Percentiles rank a stretch among this genome's conserved stretches.
phyloP scores from a whole-genome alignment of 2,113 vertebrate genomes.

The Willisornis vidua region DNA sequence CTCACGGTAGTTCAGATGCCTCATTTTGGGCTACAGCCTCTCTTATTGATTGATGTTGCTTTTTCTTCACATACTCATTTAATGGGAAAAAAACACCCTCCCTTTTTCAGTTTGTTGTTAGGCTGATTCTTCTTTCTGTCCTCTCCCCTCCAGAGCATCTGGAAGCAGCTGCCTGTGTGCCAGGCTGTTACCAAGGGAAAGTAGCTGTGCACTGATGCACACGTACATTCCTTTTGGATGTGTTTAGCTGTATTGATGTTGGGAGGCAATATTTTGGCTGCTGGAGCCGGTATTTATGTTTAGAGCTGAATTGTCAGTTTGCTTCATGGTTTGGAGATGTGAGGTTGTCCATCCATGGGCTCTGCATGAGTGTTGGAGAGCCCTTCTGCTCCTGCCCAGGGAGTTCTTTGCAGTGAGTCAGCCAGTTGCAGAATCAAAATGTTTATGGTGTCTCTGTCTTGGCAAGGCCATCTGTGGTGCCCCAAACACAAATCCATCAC shows the following conservation, averaged over 20 bases:
- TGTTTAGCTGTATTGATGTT: not conserved
- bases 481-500: conserved; percentile 40
- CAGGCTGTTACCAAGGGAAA: not conserved
- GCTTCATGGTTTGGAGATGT: not conserved
- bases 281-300: not conserved
- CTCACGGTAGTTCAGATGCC: not conserved
- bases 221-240: fast-evolving
- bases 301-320: not conserved
- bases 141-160: not conserved
- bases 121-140: not conserved
- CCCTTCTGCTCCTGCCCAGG: not conserved
- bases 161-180: not conserved
- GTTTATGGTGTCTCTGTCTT: conserved; percentile 2
- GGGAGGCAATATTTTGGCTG: not conserved
- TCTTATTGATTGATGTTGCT: not conserved
- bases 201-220: not conserved
- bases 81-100: not conserved
- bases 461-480: not conserved
- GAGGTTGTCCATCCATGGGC: not conserved
- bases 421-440: not conserved
- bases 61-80: not conserved
- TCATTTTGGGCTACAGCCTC: not conserved
- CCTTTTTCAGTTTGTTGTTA: not conserved
- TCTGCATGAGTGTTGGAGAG: fast-evolving
- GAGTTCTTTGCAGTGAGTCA: not conserved